Conservation (phyloP, 2,888 invertebrate genomes). For the Cryptus armator region DNA sequence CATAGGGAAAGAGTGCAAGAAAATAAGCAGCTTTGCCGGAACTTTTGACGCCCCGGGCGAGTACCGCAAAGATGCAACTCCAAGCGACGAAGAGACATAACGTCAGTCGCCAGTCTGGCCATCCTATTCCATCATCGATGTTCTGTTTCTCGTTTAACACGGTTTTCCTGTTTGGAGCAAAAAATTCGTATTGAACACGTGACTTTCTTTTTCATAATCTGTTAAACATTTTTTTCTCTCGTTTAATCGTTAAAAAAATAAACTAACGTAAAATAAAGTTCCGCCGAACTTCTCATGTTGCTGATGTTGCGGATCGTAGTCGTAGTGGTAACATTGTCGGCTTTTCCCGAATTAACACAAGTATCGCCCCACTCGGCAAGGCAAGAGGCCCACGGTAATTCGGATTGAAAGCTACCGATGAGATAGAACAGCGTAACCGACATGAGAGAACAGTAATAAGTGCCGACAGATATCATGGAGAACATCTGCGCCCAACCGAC, state of each 20-base stretch:
- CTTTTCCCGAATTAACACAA: constrained; percentile 78
- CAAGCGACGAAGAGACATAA: constrained; percentile 87
- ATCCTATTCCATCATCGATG: constrained; percentile 87
- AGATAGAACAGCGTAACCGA: constrained; percentile 85
- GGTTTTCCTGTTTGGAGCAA: constrained; percentile 84
- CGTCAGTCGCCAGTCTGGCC: constrained; percentile 87
- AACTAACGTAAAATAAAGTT: constrained; percentile 81
- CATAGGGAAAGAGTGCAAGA: constrained; percentile 89
- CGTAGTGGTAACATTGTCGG: constrained; percentile 31
- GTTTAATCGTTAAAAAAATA: background rate
- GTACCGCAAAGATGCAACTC: constrained; percentile 86
- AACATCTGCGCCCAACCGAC: constrained; percentile 86
- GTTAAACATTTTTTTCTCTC: background rate
- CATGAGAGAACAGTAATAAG: constrained; percentile 86
- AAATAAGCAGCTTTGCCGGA: constrained; percentile 90
- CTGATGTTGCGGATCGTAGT: constrained; percentile 36
- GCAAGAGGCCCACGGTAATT: constrained; percentile 86
- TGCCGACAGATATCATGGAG: constrained; percentile 84
- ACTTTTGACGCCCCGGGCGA: constrained; percentile 87
- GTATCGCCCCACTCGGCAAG: constrained; percentile 81
- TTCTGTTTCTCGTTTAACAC: constrained; percentile 86
- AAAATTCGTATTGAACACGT: background rate
- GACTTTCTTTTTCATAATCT: background rate
- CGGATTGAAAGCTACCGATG: constrained; percentile 84
- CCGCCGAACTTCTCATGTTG: constrained; percentile 79